Base-by-base conservation (phyloP, 2,888 invertebrate species). In the Clostera curtula region DNA sequence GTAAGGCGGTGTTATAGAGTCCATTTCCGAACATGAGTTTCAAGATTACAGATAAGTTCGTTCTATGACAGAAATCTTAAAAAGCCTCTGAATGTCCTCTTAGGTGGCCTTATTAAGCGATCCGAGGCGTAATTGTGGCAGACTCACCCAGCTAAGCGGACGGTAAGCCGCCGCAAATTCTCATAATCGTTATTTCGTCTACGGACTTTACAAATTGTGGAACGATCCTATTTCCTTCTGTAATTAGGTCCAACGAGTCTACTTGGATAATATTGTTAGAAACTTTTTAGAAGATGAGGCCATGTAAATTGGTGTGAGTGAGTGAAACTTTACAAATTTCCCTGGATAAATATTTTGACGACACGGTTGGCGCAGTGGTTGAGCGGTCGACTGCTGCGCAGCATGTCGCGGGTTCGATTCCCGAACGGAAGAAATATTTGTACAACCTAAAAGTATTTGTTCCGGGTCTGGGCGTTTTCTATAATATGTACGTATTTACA, bases 111-210 rank as follows among this genome's bases (percentile, higher is more conserved):
- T 76, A 76, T 72, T 74, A 79, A 72, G 65, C 65, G 64, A 56
- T 60, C 62, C 54, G 61, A 65, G 68, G 64, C 72, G 71, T 76
- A 74, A 73, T 72, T 70, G 73, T 54, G 75, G 76, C 63, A 72
- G 77, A 74, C 71, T 82, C 77, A 74, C 70, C 69, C 77, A 82
- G 79, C 80, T 79, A 75, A 76, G 65, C 71, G 65, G 67, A 49
- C 51, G 54, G 68, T 75, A 72, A 79, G 72, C 74, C 70, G 51
- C 62, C 58, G 53, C 57, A 60, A 64, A 59, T 49, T 55, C 61
- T 68, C 75, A 67, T 79, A 75, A 80, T 68, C 73, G 72, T 83
- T 82, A 82, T 77, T 77, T 74, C 67, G 83, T 82, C 83, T 83
- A 77, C 67, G 61, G 77, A 79, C 74, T 82, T 76, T 73, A 68